phyloP scores from a whole-genome alignment of 2,797 vertebrate species.

The Otolemur crassicaudatus region DNA sequence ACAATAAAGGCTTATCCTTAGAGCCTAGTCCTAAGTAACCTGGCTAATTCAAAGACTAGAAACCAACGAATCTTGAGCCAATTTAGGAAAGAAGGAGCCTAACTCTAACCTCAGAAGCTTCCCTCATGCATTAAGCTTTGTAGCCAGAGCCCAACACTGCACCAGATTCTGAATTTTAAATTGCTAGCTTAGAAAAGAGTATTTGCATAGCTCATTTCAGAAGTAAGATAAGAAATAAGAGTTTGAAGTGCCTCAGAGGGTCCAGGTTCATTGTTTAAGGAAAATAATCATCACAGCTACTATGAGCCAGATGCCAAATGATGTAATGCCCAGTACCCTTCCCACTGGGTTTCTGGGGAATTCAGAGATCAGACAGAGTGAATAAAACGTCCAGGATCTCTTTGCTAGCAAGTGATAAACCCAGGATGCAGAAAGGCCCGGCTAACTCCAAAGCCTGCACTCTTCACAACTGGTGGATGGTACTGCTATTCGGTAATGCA shows the following conservation, averaged over 20 bases:
- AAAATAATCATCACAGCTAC: not conserved
- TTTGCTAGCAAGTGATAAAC: not conserved
- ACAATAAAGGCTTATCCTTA: not conserved
- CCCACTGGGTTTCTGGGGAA: not conserved
- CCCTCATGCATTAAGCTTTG: not conserved
- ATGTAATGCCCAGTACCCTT: not conserved
- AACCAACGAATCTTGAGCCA: not conserved
- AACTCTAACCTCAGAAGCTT: conserved; percentile 20
- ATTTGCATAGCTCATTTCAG: not conserved
- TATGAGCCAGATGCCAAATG: not conserved
- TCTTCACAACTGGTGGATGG: not conserved
- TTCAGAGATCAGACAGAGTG: not conserved
- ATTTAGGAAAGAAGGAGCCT: not conserved
- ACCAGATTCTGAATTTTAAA: conserved; percentile 27
- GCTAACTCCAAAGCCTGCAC: not conserved
- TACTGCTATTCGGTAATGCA: not conserved
- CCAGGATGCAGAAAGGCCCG: not conserved
- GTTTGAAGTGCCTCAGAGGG: not conserved
- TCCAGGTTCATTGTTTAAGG: not conserved
- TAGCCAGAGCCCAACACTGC: not conserved
- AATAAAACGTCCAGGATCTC: not conserved
- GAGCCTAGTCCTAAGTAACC: not conserved
- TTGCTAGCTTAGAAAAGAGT: not conserved
- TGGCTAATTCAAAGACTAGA: conserved; percentile 43
- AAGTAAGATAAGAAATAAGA: not conserved